Evolutionary conservation across 1,140 invertebrate genomes (phyloP), one percentile per base, ranked within the genome.

Genomic region (Aphaenogaster ashmeadi): DNA sequence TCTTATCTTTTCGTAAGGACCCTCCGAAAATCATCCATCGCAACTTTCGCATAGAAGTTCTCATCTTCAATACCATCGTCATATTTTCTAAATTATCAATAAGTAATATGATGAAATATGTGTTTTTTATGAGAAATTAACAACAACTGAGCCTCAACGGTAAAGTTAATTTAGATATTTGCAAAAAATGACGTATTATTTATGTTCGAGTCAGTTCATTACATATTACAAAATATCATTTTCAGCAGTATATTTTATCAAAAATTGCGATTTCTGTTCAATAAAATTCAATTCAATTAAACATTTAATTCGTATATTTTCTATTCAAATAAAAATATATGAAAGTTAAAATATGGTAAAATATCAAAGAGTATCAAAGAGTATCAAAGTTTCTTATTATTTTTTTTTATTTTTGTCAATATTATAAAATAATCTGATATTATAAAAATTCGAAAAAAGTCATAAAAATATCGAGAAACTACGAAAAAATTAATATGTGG

Each of bases 191-290:
- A 27, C 7, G 18, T 54, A 56, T 67, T 79, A 66, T 66, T 71
- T 21, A 33, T 81, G 9, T 56, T 71, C 4, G 1, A 71, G 44
- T 36, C 1, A 41, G 8, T 44, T 44, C 4, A 8, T 44, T 0
- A 33, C n/a, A 36, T 74, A 74, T 74, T 58, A 21, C 13, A 60
- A 36, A 60, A 83, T 33, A 71, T 56, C 9, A 83, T 74, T 83
- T 72, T 58, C 27, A 21, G 5, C 21, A 36, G 0, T 33, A 83
- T 36, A 47, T 72, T 56, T 72, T 58, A 44, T 47, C 27, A 56
- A n/a, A 72, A 44, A 38, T 72, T 21, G 7, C 3, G 1, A 80
- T 7, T 27, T 27, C 1, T 13, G 13, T 27, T 27, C 27, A 27
- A 27, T 0, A 0, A 27, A 27, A 27, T 27, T 27, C 6, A 71